These are phyloP conservation scores for Trichonephila clavipes DNA, from an alignment of 1,140 invertebrate species.

Conservation along the genomic window DNA sequence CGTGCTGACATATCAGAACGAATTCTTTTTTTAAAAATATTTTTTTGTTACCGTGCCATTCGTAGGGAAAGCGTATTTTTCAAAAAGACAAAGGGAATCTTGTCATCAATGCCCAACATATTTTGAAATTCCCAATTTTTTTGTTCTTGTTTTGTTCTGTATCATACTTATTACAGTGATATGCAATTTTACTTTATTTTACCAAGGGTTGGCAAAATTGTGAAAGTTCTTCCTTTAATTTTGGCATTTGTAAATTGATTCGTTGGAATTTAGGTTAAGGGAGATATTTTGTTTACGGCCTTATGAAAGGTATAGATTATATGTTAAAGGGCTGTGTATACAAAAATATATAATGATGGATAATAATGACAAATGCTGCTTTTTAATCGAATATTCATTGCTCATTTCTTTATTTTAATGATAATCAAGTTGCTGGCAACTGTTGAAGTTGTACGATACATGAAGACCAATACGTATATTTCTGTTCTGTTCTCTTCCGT, in stretches of 20 bases:
- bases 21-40: not conserved
- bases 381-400: no score
- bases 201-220: not conserved
- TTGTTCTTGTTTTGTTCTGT: not conserved
- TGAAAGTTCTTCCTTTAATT: not conserved
- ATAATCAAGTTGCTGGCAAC: constrained; percentile 13
- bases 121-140: not conserved
- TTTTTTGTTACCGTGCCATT: not conserved
- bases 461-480: not conserved
- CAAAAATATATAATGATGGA: not conserved
- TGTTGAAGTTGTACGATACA: not conserved
- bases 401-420: not conserved
- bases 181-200: not conserved
- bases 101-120: no score
- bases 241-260: not conserved
- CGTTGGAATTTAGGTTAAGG: not conserved
- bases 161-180: not conserved
- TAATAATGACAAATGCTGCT: no score
- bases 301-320: not conserved
- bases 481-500: not conserved
- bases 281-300: not conserved
- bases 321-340: not conserved
- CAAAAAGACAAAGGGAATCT: not conserved
- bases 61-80: not conserved
- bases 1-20: not conserved